phyloP scores from a whole-genome alignment of 35 echinoderm and acorn worm genomes.

The Diadema setosum region DNA sequence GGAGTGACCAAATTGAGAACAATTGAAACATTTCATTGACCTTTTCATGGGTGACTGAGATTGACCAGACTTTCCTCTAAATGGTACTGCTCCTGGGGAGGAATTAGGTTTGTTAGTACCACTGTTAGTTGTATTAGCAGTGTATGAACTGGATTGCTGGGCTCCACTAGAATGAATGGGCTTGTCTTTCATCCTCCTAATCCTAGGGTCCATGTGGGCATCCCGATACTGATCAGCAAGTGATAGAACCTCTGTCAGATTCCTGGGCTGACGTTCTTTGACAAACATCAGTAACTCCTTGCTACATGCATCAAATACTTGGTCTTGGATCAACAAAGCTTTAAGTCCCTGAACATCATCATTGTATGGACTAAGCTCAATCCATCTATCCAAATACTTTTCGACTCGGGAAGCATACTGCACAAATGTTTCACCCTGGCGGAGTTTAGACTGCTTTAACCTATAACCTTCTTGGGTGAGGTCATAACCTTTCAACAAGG shows the following conservation, averaged over 20 bases:
- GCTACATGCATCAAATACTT: too few relatives aligned
- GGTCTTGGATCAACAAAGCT: too few relatives aligned
- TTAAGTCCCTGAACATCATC: neutral
- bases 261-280: too few relatives aligned
- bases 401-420: neutral
- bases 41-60: neutral
- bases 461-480: constrained; percentile 13
- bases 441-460: neutral
- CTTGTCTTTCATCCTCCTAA: too few relatives aligned
- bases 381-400: neutral
- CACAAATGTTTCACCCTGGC: neutral
- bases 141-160: too few relatives aligned
- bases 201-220: too few relatives aligned
- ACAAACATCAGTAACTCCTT: too few relatives aligned
- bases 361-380: neutral
- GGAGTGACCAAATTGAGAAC: neutral
- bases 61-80: neutral
- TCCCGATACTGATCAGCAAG: too few relatives aligned
- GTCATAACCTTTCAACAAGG: neutral
- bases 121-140: neutral
- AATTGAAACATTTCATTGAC: neutral
- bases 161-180: too few relatives aligned
- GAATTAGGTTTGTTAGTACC: neutral
- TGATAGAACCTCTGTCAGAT: too few relatives aligned
- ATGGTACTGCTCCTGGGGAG: neutral